These are phyloP conservation scores for Rotaria sp. DNA, from an alignment of 2,888 invertebrate genomes.

Conservation along the genomic window DNA sequence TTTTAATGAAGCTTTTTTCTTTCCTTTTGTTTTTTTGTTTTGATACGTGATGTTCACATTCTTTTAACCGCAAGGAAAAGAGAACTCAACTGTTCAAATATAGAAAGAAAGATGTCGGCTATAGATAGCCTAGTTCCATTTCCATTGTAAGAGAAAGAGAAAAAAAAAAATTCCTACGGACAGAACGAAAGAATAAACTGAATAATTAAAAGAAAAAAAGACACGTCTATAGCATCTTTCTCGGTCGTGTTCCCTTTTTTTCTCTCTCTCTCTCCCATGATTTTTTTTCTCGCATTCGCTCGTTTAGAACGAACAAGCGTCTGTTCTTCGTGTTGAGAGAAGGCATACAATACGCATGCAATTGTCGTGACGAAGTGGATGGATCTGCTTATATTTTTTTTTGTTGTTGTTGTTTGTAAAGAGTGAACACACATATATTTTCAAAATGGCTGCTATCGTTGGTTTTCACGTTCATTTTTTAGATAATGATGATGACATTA, in stretches of 20 bases:
- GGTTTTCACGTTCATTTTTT: neutral
- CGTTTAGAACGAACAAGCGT: neutral
- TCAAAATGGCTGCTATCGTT: neutral
- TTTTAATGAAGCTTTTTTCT: neutral
- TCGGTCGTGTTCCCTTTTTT: neutral
- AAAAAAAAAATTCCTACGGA: neutral
- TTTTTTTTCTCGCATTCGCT: neutral
- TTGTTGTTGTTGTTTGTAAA: neutral
- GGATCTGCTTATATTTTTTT: neutral
- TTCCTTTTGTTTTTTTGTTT: neutral
- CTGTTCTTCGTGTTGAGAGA: neutral
- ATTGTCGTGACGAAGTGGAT: neutral
- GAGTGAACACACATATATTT: neutral
- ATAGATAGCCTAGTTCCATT: conserved; percentile 15
- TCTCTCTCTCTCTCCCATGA: neutral
- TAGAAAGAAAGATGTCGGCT: neutral
- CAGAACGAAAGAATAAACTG: conserved; percentile 13
- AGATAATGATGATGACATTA: neutral
- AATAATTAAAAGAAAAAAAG: neutral
- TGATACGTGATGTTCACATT: neutral
- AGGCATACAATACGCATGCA: neutral
- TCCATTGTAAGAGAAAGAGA: neutral
- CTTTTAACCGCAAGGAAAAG: neutral
- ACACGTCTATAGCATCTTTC: neutral
- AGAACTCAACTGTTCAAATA: neutral